These are phyloP conservation scores for Bettongia penicillata DNA, from an alignment of 2,113 vertebrate species.

Conservation along the genomic window DNA sequence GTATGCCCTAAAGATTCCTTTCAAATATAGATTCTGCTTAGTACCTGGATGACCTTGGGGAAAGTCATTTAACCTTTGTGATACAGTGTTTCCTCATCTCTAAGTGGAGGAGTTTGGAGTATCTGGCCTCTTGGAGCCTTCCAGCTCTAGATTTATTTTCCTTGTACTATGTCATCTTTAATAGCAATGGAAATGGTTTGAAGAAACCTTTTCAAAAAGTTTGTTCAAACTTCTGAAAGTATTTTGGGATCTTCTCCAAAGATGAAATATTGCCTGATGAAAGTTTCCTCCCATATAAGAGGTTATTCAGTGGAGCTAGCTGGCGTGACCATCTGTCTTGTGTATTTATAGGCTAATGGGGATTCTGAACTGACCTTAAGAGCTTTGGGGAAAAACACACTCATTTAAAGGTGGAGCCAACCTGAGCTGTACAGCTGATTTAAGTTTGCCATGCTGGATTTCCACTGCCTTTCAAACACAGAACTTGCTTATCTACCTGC, in stretches of 20 bases:
- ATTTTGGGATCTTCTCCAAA: background rate
- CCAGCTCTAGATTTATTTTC: background rate
- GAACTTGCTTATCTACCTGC: background rate
- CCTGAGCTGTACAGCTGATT: slow-evolving; percentile 3
- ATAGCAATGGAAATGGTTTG: background rate
- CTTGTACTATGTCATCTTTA: background rate
- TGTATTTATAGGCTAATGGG: background rate
- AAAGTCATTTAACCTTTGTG: background rate
- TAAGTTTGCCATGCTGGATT: background rate
- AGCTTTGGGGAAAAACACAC: background rate
- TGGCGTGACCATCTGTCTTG: background rate
- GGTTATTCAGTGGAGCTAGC: background rate
- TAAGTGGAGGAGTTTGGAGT: background rate
- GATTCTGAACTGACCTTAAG: background rate
- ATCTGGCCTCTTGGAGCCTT: background rate
- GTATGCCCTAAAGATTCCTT: background rate
- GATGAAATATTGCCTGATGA: slow-evolving; percentile 5
- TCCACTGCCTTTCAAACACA: background rate
- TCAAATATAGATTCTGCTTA: background rate
- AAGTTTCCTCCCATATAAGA: background rate
- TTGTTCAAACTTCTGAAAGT: background rate
- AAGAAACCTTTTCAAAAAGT: background rate
- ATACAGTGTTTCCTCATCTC: background rate
- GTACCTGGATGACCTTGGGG: background rate
- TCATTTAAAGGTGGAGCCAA: background rate